Percentiles rank a stretch among this genome's conserved stretches.
phyloP scores from a whole-genome alignment of 2,888 invertebrate species.

The Eristalis arbustorum region DNA sequence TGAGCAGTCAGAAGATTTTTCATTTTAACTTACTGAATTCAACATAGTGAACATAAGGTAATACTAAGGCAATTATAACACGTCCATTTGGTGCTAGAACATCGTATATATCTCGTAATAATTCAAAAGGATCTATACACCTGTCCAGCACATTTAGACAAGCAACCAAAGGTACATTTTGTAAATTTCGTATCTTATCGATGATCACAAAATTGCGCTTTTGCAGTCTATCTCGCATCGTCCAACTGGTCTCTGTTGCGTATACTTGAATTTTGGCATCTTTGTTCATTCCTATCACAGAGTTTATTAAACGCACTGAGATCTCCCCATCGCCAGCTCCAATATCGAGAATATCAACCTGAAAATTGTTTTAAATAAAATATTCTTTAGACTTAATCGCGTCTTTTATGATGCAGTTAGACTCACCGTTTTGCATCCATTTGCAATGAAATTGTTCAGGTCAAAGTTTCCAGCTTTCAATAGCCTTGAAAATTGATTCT shows the following conservation, averaged over 20 bases:
- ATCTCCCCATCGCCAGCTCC: conserved; percentile 98
- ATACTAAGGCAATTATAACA: conserved; percentile 92
- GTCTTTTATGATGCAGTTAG: background rate
- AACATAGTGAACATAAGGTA: conserved; percentile 97
- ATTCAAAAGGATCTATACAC: conserved; percentile 90
- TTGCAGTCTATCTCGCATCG: conserved; percentile 91
- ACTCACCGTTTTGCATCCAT: conserved; percentile 73
- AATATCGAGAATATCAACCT: conserved; percentile 87
- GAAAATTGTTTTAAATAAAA: conserved; percentile 52
- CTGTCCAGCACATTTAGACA: conserved; percentile 97
- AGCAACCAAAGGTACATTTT: conserved; percentile 78
- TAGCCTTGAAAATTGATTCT: conserved; percentile 86
- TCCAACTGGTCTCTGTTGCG: conserved; percentile 94
- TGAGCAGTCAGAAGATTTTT: background rate
- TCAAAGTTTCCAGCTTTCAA: conserved; percentile 77
- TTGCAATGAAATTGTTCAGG: conserved; percentile 65
- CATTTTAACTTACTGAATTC: conserved; percentile 85
- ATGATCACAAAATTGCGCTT: conserved; percentile 81
- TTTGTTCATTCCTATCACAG: conserved; percentile 85
- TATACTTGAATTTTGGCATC: conserved; percentile 85
- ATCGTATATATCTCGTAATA: conserved; percentile 87
- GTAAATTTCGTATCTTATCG: conserved; percentile 76
- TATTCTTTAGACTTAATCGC: no score
- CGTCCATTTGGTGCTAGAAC: conserved; percentile 88
- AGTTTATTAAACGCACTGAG: conserved; percentile 87